These are phyloP conservation scores for Nycticryphes semicollaris DNA, from an alignment of 2,113 vertebrate genomes.

Conservation along the genomic window DNA sequence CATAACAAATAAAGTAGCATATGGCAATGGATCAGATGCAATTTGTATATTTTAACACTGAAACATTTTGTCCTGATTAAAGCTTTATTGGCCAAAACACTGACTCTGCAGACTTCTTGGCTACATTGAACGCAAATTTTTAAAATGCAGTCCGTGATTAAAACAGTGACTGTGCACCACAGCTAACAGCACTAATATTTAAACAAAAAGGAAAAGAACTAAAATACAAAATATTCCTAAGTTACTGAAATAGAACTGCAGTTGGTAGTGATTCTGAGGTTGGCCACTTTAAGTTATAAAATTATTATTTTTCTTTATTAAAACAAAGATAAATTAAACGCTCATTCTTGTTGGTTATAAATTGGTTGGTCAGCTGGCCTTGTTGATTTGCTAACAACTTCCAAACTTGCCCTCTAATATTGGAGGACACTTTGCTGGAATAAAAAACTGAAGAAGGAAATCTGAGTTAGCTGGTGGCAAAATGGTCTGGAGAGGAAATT, in stretches of 20 bases:
- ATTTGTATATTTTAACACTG: constrained; percentile 62
- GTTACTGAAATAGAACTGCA: neutral
- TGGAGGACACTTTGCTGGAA: neutral
- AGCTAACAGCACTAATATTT: constrained; percentile 5
- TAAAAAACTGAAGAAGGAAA: neutral
- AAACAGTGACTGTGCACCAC: neutral
- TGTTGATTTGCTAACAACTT: neutral
- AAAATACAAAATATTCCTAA: constrained; percentile 13
- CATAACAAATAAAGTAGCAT: constrained; percentile 7
- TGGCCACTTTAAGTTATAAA: neutral
- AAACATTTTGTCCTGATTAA: constrained; percentile 69
- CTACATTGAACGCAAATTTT: constrained; percentile 67
- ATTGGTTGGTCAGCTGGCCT: neutral
- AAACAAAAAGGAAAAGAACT: constrained; percentile 41
- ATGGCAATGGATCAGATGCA: constrained; percentile 37
- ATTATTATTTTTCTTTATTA: neutral
- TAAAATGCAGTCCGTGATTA: constrained; percentile 61
- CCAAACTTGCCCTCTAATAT: neutral
- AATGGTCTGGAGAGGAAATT: neutral
- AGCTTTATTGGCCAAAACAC: constrained; percentile 61
- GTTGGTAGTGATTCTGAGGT: neutral
- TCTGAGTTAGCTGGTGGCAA: neutral
- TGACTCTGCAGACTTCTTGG: constrained; percentile 54
- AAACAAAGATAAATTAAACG: neutral
- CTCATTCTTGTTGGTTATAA: neutral